These are phyloP conservation scores for Lagodon rhomboides DNA, from an alignment of 2,797 vertebrate species.

Conservation along the genomic window DNA sequence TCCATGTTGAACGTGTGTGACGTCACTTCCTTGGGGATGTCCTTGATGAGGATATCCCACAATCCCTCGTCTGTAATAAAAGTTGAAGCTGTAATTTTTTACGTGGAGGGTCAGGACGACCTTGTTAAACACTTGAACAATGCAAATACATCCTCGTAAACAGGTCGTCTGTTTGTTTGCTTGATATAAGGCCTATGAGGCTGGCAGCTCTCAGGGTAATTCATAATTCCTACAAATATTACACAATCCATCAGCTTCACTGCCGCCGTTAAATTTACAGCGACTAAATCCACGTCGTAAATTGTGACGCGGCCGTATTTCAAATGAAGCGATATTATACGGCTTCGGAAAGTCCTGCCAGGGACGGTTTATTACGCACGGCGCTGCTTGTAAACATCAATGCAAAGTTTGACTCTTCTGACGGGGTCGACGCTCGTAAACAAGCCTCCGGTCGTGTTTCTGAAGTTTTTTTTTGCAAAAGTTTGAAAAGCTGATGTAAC, in stretches of 20 bases:
- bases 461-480: constrained; percentile 49
- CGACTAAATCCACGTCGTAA: constrained; percentile 69
- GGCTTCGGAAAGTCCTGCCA: constrained; percentile 58
- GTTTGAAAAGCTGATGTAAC: constrained; percentile 44
- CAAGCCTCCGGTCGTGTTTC: constrained; percentile 36
- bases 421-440: constrained; percentile 54
- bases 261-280: constrained; percentile 66
- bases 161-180: constrained; percentile 57
- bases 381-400: constrained; percentile 65
- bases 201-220: constrained; percentile 59
- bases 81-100: constrained; percentile 13
- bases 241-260: constrained; percentile 76
- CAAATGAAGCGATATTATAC: constrained; percentile 46
- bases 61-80: constrained; percentile 92
- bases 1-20: constrained; percentile 98
- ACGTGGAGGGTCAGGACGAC: constrained; percentile 6
- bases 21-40: constrained; percentile 97
- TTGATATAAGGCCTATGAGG: constrained; percentile 52
- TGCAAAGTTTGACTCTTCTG: constrained; percentile 57
- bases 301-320: constrained; percentile 57
- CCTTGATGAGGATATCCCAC: constrained; percentile 98
- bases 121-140: constrained; percentile 45
- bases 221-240: constrained; percentile 74
- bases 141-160: constrained; percentile 53
- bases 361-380: constrained; percentile 66